These are phyloP conservation scores for Anarhynchus alexandrinus DNA, from an alignment of 2,113 vertebrate species.

Conservation along the genomic window DNA sequence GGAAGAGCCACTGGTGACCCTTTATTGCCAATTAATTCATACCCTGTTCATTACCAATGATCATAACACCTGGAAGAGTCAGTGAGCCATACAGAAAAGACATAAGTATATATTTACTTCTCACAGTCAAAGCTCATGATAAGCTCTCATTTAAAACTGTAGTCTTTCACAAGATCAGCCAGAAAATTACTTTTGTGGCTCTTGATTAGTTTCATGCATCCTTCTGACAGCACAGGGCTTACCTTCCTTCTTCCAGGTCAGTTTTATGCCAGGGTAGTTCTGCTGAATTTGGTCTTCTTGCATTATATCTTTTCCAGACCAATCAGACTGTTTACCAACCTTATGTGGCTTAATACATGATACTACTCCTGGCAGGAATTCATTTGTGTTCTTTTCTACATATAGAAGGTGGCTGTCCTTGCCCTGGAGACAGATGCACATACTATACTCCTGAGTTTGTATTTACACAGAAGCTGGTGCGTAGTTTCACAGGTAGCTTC, in stretches of 20 bases:
- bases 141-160: neutral
- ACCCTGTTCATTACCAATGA: neutral
- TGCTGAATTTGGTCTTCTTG: neutral
- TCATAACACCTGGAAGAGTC: neutral
- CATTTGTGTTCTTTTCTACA: neutral
- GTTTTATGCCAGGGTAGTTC: neutral
- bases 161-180: neutral
- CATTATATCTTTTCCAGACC: neutral
- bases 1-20: neutral
- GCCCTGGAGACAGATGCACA: neutral
- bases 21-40: neutral
- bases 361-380: neutral
- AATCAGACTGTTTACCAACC: neutral
- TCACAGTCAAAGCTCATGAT: neutral
- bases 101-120: neutral
- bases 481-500: neutral
- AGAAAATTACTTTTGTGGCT: neutral
- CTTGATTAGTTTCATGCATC: neutral
- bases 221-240: neutral
- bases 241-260: neutral
- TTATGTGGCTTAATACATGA: neutral
- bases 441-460: neutral
- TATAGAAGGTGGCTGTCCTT: neutral
- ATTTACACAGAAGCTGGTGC: neutral
- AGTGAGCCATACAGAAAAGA: neutral